Base-by-base conservation (phyloP, 2,113 vertebrate species). In the Cynocephalus volans region DNA sequence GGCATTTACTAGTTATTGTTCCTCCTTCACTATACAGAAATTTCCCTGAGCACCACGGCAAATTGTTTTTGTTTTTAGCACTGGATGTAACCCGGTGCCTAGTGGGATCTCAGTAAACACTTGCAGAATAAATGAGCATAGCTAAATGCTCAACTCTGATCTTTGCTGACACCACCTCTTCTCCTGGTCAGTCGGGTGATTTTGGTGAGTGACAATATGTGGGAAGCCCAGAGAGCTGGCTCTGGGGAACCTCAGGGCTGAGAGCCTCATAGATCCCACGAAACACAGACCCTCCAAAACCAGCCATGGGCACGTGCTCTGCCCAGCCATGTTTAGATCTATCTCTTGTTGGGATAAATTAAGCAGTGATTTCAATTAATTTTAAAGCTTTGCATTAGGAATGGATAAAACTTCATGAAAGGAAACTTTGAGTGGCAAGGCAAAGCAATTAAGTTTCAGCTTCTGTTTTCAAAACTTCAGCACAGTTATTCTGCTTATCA, bases 131-230 rank as follows among this genome's bases (percentile, higher is more conserved):
- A 28, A 26, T 8, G 60, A 52, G 14, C 1, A 0, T 0, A 50
- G 73, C 45, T 10, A 15, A 18, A 19, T 11, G 6, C 17, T 33
- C 0, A 12, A 1, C 17, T 81, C n/a, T 45, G 6, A 7, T 26
- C 24, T 33, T 21, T 36, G 6, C 5, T 0, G 15, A 7, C 10
- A 8, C 3, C 1, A 1, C 8, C 1, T 52, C 26, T 13, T 26
- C 41, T 73, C 36, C 1, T 3, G 67, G 58, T n/a, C 14, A 18
- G 28, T 4, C 2, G 58, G 67, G 31, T 0, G 21, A 8, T 1
- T 18, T 23, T 28, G 2, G 8, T 13, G 75, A 62, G 33, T 4
- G 0, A 0, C 1, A 52, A 14, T 4, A 6, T 2, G 1, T 1
- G 2, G 2, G 13, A 23, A 23, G 24, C 41, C 3, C 1, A 6